phyloP scores from a whole-genome alignment of 1,140 invertebrate genomes.

The Trinorchestia longiramus region DNA sequence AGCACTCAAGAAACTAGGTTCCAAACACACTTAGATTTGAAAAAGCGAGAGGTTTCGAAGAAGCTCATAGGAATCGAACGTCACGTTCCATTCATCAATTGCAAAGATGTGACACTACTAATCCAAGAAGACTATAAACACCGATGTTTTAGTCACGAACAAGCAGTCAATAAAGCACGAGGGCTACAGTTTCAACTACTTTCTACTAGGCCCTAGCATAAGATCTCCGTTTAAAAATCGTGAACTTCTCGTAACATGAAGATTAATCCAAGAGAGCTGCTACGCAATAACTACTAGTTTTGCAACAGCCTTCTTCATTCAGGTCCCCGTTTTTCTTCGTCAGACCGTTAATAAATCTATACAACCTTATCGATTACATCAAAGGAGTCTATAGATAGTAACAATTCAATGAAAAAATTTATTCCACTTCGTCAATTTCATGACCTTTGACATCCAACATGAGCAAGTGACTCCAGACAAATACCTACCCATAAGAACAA shows the following conservation, averaged over 20 bases:
- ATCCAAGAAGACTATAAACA: slow-evolving; percentile 18
- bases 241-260: neutral
- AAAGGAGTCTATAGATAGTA: slow-evolving; percentile 3
- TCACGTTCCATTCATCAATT: neutral
- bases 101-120: neutral
- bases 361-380: slow-evolving; percentile 40
- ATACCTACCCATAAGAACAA: neutral
- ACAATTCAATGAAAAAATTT: slow-evolving; percentile 32
- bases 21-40: neutral
- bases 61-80: neutral
- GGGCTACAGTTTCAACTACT: neutral
- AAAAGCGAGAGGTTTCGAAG: neutral
- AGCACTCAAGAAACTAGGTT: neutral
- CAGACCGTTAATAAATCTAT: slow-evolving; percentile 21
- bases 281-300: slow-evolving; percentile 18
- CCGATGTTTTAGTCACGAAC: slow-evolving; percentile 11
- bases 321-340: slow-evolving; percentile 29
- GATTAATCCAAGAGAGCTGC: slow-evolving; percentile 36
- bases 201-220: slow-evolving; percentile 8
- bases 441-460: neutral
- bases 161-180: slow-evolving; percentile 12
- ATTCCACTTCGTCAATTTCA: neutral
- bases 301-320: slow-evolving; percentile 47
- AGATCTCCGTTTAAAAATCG: neutral
- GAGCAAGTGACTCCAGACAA: neutral